phyloP scores from a whole-genome alignment of 1,140 invertebrate genomes.

The Mactra quadrangularis region DNA sequence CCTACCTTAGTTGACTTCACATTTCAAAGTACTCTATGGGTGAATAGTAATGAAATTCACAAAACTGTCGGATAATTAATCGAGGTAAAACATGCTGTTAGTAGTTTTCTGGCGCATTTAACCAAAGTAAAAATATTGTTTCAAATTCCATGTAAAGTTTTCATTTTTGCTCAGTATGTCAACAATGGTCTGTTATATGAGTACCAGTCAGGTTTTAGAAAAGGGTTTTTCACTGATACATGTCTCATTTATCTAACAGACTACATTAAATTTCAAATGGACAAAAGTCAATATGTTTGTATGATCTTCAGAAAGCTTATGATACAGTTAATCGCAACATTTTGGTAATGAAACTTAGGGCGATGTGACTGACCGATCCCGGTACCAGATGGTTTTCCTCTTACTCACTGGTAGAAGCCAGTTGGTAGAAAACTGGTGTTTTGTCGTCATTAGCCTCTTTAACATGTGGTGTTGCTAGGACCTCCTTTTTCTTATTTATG shows the following conservation, averaged over 20 bases:
- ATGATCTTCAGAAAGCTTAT: not conserved
- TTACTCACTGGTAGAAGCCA: not conserved
- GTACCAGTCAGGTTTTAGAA: not conserved
- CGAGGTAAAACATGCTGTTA: no score
- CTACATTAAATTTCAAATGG: not conserved
- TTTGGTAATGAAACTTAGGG: not conserved
- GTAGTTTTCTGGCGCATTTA: no score
- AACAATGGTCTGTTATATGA: not conserved
- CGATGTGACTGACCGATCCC: not conserved
- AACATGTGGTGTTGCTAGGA: not conserved
- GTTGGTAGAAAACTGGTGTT: not conserved
- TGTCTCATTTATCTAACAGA: conserved; percentile 8
- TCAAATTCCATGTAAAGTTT: no score
- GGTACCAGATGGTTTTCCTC: not conserved
- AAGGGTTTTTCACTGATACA: not conserved
- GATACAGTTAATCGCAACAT: not conserved
- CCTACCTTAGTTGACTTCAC: not conserved
- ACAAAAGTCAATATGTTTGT: not conserved
- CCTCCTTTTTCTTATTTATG: not conserved
- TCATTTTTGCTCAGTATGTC: no score
- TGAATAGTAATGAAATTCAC: no score
- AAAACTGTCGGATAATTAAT: no score
- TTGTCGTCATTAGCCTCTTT: not conserved
- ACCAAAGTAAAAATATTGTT: no score
- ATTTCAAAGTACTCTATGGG: no score